Evolutionary conservation across 2,797 vertebrate species (phyloP).

Genomic region (Hyperoplus immaculatus): DNA sequence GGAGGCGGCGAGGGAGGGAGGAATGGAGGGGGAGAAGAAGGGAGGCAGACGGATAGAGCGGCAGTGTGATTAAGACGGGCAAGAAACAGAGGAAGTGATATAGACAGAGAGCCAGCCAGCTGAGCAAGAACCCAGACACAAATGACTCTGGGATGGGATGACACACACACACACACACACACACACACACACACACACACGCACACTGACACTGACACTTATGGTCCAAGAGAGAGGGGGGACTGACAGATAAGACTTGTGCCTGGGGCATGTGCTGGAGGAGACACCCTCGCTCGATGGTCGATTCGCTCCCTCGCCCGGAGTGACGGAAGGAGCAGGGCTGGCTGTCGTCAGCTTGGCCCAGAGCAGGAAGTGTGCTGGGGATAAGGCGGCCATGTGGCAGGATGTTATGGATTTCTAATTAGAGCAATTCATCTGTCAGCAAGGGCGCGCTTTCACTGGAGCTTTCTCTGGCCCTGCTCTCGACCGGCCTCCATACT

Average conservation of each 20-base stretch:
- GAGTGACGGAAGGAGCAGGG: constrained; percentile 93
- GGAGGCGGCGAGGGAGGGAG: constrained; percentile 33
- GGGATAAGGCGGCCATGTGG: constrained; percentile 99
- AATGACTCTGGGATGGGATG: constrained; percentile 61
- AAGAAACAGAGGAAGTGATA: constrained; percentile 86
- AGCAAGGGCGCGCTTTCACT: constrained; percentile 97
- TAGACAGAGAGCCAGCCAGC: constrained; percentile 83
- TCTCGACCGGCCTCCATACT: constrained; percentile 62
- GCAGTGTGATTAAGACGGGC: constrained; percentile 76
- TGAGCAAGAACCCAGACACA: constrained; percentile 79
- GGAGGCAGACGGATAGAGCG: constrained; percentile 61
- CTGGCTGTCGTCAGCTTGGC: constrained; percentile 97
- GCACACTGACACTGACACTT: constrained; percentile 44
- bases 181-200: constrained; percentile 20
- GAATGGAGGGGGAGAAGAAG: constrained; percentile 23
- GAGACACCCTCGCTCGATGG: constrained; percentile 74
- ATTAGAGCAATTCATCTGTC: constrained; percentile 99
- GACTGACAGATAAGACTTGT: constrained; percentile 70
- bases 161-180: constrained; percentile 46
- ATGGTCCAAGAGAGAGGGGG: constrained; percentile 47
- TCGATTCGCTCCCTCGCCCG: constrained; percentile 66
- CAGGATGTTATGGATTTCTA: constrained; percentile 99
- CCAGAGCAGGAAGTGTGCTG: constrained; percentile 98
- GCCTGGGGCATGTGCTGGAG: constrained; percentile 62
- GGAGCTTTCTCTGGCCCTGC: constrained; percentile 82